phyloP scores from a whole-genome alignment of 2,888 invertebrate species.

The Cyaniris semiargus region DNA sequence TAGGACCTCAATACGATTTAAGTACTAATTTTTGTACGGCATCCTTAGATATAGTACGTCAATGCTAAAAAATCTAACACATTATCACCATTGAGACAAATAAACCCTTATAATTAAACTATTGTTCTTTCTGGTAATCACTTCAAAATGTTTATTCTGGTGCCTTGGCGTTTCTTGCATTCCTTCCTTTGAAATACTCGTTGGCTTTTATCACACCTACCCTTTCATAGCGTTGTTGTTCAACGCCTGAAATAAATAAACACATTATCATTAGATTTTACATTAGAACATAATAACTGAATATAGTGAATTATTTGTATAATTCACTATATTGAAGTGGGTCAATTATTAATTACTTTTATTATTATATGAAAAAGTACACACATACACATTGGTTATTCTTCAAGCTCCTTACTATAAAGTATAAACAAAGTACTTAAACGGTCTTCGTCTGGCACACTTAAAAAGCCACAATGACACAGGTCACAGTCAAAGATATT shows the following conservation, averaged over 20 bases:
- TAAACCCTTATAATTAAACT: conserved; percentile 20
- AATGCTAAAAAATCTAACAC: conserved; percentile 5
- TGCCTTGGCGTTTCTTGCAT: not conserved
- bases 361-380: no score
- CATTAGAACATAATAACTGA: not conserved
- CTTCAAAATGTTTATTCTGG: conserved; percentile 15
- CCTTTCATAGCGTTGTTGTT: conserved; percentile 28
- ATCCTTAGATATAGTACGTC: conserved; percentile 9
- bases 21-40: not conserved
- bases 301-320: not conserved
- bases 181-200: conserved; percentile 2
- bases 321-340: not conserved
- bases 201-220: conserved; percentile 23
- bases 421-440: no score
- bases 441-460: no score
- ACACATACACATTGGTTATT: no score
- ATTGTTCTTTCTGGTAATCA: conserved; percentile 25
- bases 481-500: no score
- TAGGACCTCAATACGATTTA: not conserved
- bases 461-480: no score
- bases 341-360: not conserved
- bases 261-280: not conserved
- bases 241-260: conserved; percentile 27
- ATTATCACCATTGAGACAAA: conserved; percentile 16
- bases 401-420: no score